Percentiles rank a stretch among this genome's conserved stretches.
phyloP scores from a whole-genome alignment of 30 jellyfish, hydroid and myxozoan species.

The Chironex yamaguchii region DNA sequence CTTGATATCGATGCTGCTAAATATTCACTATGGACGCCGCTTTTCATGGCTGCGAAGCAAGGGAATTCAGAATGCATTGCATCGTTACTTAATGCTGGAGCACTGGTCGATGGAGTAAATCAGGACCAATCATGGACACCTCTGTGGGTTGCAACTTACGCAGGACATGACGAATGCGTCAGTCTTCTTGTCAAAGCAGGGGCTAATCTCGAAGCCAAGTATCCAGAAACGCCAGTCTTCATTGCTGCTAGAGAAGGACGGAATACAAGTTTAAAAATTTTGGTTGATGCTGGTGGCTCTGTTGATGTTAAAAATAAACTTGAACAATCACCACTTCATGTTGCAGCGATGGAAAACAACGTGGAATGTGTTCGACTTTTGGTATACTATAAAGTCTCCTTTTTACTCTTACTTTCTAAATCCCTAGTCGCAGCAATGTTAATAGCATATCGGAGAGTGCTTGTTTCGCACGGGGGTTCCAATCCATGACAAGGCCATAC shows the following conservation, averaged over 20 bases:
- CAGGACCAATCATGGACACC: slow-evolving; percentile 59
- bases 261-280: slow-evolving; percentile 4
- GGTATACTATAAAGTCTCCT: no score
- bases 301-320: slow-evolving; percentile 3
- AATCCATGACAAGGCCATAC: no score
- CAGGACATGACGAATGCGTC: slow-evolving; percentile 68
- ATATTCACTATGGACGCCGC: slow-evolving; percentile 58
- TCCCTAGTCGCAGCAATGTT: no score
- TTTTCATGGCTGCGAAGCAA: slow-evolving; percentile 69
- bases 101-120: slow-evolving; percentile 48
- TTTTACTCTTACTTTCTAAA: no score
- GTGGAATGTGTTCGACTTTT: neutral
- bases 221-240: slow-evolving; percentile 66
- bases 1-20: slow-evolving; percentile 35
- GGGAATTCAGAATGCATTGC: slow-evolving; percentile 63
- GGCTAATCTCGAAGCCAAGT: slow-evolving; percentile 42
- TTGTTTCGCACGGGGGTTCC: no score
- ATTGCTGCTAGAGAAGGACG: slow-evolving; percentile 65
- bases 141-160: slow-evolving; percentile 73
- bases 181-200: slow-evolving; percentile 22
- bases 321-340: slow-evolving; percentile 40
- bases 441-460: no score
- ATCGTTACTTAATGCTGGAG: slow-evolving; percentile 50
- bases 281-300: slow-evolving; percentile 49
- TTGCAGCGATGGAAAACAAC: slow-evolving; percentile 3